Percentiles rank a stretch among this genome's conserved stretches.
Conservation (phyloP, 1,140 invertebrate genomes). For the Bombus waltoni region DNA sequence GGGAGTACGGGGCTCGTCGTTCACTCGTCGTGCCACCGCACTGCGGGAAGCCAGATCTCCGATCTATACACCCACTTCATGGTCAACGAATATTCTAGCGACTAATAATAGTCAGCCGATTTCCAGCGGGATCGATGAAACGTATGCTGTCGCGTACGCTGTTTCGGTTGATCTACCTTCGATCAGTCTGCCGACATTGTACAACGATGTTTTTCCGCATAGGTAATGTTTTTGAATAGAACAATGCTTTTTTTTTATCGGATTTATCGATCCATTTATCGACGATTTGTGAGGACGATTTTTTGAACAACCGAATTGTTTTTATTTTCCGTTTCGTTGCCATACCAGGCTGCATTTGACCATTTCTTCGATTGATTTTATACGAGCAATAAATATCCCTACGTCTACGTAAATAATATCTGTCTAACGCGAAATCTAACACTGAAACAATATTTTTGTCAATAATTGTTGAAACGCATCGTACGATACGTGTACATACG, state of each 20-base stretch:
- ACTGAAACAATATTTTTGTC: too few relatives aligned
- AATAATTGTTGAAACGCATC: background rate
- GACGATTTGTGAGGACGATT: too few relatives aligned
- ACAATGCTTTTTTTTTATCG: too few relatives aligned
- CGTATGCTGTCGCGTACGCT: too few relatives aligned
- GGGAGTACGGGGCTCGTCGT: constrained; percentile 21
- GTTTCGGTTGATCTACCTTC: background rate
- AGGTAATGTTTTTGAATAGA: too few relatives aligned
- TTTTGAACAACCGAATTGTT: too few relatives aligned
- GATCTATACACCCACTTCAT: constrained; percentile 56
- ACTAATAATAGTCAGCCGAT: constrained; percentile 42
- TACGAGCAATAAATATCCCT: background rate
- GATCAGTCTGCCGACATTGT: background rate
- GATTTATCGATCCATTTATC: too few relatives aligned
- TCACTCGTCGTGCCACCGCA: constrained; percentile 35
- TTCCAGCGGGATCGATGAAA: background rate
- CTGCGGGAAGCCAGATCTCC: constrained; percentile 53
- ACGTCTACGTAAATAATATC: too few relatives aligned
- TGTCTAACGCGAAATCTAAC: too few relatives aligned
- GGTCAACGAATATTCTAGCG: constrained; percentile 48
- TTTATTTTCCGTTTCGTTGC: background rate
- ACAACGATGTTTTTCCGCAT: too few relatives aligned
- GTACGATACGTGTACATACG: background rate
- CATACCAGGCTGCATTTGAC: background rate
- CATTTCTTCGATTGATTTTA: background rate